Evolutionary conservation across 2,113 vertebrate species (phyloP), one percentile per base, ranked within the genome.

Genomic region (Oenanthe oenanthe): DNA sequence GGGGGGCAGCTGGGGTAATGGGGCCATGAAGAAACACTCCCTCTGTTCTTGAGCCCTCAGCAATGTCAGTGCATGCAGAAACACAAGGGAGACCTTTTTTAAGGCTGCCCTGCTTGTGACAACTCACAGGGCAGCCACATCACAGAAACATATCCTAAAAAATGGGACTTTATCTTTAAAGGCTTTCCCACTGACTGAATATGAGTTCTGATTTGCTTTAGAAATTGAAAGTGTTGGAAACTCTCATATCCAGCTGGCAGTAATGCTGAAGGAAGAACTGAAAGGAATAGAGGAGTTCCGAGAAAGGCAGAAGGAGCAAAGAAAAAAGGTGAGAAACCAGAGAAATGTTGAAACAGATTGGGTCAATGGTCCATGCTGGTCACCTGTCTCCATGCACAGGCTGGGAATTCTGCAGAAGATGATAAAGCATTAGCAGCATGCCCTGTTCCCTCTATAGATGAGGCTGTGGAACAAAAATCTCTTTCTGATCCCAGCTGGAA

Each of bases 221-320:
- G 99, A 99, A 97, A 98, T 98, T 5, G 99, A 99, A 97, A 99
- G 96, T 1, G 97, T 99, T 47, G 99, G 99, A 68, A 99, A 99
- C 70, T 96, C 99, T 43, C 99, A 99, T 78, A 97, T 99, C 92
- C 98, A 99, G 82, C 97, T 99, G 60, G 98, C 99, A 47, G 87
- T 94, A 32, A 81, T 98, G 86, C 96, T 99, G 71, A 98, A 98
- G 18, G 99, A 99, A n/a, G 99, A 99, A 89, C 91, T 98, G 62
- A 99, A 98, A 92, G 98, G 98, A 86, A 98, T 99, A 54, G 99
- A 99, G 93, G 98, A 98, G 82, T 99, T 99, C 96, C 97, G 99
- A 80, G 99, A 99, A 89, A 96, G 98, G 45, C 99, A 99, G 97
- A 99, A 99, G 96, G 99, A 99, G 17, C 98, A 99, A 94, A 98